Percentiles rank a stretch among this genome's conserved stretches.
Evolutionary conservation across 2,797 vertebrate genomes (phyloP).

Genomic region (Sebastes nivosus): DNA sequence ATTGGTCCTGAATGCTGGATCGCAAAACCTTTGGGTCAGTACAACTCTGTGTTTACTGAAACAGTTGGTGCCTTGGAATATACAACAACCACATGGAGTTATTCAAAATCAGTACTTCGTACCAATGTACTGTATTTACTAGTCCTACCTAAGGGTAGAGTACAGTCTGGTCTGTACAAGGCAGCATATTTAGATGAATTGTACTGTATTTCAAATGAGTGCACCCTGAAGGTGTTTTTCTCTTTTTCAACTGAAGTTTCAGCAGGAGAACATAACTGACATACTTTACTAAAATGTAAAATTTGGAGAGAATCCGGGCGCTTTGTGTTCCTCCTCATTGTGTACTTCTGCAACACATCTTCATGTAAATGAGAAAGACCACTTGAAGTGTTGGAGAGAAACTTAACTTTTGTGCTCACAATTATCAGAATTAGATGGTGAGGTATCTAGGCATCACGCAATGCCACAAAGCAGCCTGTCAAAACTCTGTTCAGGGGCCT

Average conservation of each 20-base stretch:
- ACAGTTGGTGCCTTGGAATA: background rate
- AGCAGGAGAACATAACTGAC: background rate
- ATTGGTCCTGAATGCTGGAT: conserved; percentile 11
- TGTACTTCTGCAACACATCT: background rate
- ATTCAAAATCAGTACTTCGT: background rate
- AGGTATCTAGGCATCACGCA: conserved; percentile 30
- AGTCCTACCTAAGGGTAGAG: background rate
- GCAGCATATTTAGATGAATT: background rate
- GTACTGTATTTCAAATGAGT: background rate
- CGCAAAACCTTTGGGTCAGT: conserved; percentile 6
- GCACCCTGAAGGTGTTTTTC: background rate
- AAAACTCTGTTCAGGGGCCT: background rate
- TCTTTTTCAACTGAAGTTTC: background rate
- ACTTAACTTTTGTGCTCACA: conserved; percentile 30
- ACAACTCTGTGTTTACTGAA: background rate
- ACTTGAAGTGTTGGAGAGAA: conserved; percentile 19
- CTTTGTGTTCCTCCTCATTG: background rate
- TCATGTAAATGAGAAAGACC: background rate
- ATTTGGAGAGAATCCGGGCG: background rate
- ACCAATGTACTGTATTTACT: background rate
- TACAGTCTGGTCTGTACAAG: background rate
- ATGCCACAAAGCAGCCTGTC: conserved; percentile 32
- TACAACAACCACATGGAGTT: background rate
- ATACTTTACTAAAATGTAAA: background rate
- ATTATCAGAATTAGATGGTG: conserved; percentile 52